Evolutionary conservation across 1,140 invertebrate species (phyloP).

Genomic region (Spodoptera litura): DNA sequence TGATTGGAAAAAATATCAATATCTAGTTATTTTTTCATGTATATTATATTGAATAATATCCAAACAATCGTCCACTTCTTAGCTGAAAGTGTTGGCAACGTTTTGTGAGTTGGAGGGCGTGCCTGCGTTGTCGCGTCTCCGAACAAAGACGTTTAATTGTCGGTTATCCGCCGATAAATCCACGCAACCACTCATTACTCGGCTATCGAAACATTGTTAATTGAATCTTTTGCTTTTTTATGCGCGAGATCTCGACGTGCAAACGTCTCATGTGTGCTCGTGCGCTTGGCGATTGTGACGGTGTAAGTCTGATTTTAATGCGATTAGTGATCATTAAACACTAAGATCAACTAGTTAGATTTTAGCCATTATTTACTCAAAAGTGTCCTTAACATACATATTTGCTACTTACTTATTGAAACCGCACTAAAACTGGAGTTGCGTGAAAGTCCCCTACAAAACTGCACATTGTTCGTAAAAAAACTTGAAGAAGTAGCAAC

Average conservation of each 20-base stretch:
- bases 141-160: constrained; percentile 80
- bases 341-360: background rate
- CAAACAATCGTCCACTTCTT: constrained; percentile 49
- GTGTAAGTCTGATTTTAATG: background rate
- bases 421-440: background rate
- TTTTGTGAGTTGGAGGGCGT: constrained; percentile 67
- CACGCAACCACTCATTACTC: constrained; percentile 76
- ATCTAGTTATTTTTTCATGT: too few species aligned
- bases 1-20: too few species aligned
- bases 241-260: constrained; percentile 35
- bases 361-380: background rate
- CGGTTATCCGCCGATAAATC: constrained; percentile 76
- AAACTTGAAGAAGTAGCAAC: constrained; percentile 45
- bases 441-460: too few species aligned
- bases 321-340: background rate
- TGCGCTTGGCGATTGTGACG: background rate
- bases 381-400: background rate
- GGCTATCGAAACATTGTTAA: constrained; percentile 79
- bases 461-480: background rate
- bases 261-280: constrained; percentile 35
- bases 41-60: too few species aligned
- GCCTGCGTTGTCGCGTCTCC: constrained; percentile 57
- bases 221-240: constrained; percentile 71
- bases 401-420: too few species aligned
- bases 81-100: constrained; percentile 57